A percentile compares a stretch with the other conserved stretches of the same genome.
Conservation (phyloP, 2,888 invertebrate species). For the Lithodes maja region DNA sequence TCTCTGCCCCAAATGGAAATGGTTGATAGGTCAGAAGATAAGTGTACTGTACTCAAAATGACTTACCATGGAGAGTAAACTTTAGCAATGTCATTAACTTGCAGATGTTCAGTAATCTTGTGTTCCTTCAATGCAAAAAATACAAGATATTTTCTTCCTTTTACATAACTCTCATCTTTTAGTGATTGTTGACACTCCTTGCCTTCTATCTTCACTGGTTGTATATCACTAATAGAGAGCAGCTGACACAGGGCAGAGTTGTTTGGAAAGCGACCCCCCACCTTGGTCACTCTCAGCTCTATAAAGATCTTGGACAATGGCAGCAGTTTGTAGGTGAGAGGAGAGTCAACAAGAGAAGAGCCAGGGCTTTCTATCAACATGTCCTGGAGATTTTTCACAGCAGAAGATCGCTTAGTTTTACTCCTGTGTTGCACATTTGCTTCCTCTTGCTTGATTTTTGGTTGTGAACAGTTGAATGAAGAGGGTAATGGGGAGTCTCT, state of each 20-base stretch:
- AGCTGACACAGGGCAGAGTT: conserved; percentile 33
- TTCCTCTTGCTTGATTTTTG: background rate
- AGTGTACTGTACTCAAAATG: background rate
- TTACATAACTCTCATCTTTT: background rate
- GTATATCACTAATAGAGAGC: background rate
- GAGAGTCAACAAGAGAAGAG: background rate
- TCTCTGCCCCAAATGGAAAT: too few species aligned
- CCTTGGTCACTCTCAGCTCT: conserved; percentile 5
- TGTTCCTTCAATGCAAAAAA: conserved; percentile 28
- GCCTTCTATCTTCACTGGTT: background rate
- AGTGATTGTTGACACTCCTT: too few species aligned
- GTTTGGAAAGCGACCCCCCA: conserved; percentile 4
- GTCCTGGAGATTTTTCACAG: conserved; percentile 27
- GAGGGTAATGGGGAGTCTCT: background rate
- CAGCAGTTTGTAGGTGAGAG: background rate
- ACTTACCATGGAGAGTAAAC: conserved; percentile 42
- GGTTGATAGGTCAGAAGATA: too few species aligned
- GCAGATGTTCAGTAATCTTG: background rate
- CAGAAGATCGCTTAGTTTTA: conserved; percentile 9
- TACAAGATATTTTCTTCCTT: conserved; percentile 18
- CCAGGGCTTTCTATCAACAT: conserved; percentile 27
- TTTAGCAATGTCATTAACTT: conserved; percentile 23
- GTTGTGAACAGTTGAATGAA: background rate
- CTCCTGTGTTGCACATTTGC: background rate
- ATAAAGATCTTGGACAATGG: conserved; percentile 12